Evolutionary conservation across 1,140 invertebrate species (phyloP), one percentile per base, ranked within the genome.

Genomic region (Micrasema longulum): DNA sequence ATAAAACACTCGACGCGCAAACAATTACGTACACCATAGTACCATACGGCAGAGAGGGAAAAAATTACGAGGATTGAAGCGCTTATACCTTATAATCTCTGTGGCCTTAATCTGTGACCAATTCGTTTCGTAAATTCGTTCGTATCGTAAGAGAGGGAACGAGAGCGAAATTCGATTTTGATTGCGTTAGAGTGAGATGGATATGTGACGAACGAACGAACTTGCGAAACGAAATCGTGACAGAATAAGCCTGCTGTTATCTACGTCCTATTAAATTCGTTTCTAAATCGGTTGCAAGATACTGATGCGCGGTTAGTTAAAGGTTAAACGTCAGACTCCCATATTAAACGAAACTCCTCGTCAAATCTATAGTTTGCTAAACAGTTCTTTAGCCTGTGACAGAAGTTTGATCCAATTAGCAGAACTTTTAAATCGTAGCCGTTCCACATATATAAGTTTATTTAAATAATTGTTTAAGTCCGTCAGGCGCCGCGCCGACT

Each of bases 401-500:
- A 18, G 47, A 11, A 48, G 20, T 20, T 48, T 11, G 16, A 20
- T 48, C 47, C 1, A 20, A 48, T 11, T 11, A 43, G 41, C 41
- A 9, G 4, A 48, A 48, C 45, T 18, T 48, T 16, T 48, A 20
- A 22, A 48, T 48, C 16, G 11, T 18, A 48, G 7, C 16, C 20
- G 20, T 2, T 22, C 20, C 16, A 48, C 16, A 11, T 20, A 20
- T 16, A 22, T 48, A 20, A 11, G 18, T 20, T 16, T 48, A 31
- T 16, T 11, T n/a, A 20, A 18, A 20, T 20, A 48, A 48, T 48
- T 48, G 20, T 48, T 20, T 1, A 11, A 2, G 16, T 11, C 7
- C 7, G 47, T 48, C 47, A 48, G 47, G 47, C 47, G 47, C 26
- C 26, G 26, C 26, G 26, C 47, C 18, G 20, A 48, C 45, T 48